Base-by-base conservation (phyloP, 1,140 invertebrate genomes). In the Epicauta chinensis region DNA sequence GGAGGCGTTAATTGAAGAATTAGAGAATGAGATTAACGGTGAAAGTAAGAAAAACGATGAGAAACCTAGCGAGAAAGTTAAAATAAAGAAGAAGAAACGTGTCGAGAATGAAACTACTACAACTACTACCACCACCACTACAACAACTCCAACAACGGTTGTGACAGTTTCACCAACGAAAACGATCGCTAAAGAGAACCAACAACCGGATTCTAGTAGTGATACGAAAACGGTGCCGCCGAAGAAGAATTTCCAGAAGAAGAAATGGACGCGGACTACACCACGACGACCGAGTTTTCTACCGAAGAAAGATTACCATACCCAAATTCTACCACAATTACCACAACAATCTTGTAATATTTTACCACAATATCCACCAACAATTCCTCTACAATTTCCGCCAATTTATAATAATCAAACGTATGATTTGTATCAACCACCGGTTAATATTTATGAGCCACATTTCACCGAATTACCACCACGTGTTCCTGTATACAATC, bases 11-110 rank as follows among this genome's bases (percentile, higher is more conserved):
- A 68, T 71, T 61, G 56, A 70, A 43, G 68, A 70, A 52, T 53
- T 71, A 23, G 68, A 70, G 51, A 63, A 62, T 51, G 67, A 70
- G 59, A 70, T 71, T n/a, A 50, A 61, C 48, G 65, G 66, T 36
- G 56, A 57, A 53, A 39, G 12, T 13, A 47, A 17, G 1, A 45
- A 58, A 34, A 12, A 7, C 7, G 23, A 23, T 23, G 23, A 23
- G 23, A 23, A 23, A 23, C 7, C 7, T 0, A 23, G 7, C 7
- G 23, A 23, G 4, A 23, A 23, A 23, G 23, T 23, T 7, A 23
- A 23, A 7, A 23, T 7, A 7, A 23, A 23, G 23, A 23, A 23
- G 23, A 23, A 23, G 23, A 23, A 23, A 23, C 23, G 7, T 5
- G 23, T 23, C 7, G 7, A 3, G 23, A 23, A 3, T 23, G 7